These are phyloP conservation scores for Coccyzus lansbergi DNA, from an alignment of 2,797 vertebrate species.

Conservation along the genomic window DNA sequence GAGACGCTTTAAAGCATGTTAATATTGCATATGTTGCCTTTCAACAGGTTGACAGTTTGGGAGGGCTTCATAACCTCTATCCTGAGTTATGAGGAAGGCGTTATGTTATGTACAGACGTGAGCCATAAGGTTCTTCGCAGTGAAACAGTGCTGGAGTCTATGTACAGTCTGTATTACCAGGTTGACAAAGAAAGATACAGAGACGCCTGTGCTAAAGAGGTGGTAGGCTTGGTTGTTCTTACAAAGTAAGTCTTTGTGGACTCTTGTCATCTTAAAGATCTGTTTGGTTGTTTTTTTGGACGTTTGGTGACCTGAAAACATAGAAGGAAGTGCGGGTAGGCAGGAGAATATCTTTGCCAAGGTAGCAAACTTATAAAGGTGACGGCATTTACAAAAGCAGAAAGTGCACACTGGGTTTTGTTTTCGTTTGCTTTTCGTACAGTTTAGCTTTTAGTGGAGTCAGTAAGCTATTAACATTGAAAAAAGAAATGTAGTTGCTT, in stretches of 20 bases:
- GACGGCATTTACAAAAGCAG: not conserved
- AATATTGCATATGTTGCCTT: not conserved
- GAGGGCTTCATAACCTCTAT: slow-evolving; percentile 90
- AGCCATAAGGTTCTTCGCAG: slow-evolving; percentile 94
- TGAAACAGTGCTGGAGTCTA: slow-evolving; percentile 91
- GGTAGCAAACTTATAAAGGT: not conserved
- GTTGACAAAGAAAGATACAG: slow-evolving; percentile 81
- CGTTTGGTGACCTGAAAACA: not conserved
- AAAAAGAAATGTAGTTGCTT: not conserved
- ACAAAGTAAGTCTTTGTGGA: slow-evolving; percentile 84
- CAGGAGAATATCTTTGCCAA: not conserved
- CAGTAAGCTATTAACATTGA: not conserved
- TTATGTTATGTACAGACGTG: slow-evolving; percentile 93
- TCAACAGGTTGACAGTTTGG: slow-evolving; percentile 90
- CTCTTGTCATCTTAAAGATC: not conserved
- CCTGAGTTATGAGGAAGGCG: slow-evolving; percentile 87
- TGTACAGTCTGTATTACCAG: slow-evolving; percentile 82
- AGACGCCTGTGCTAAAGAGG: slow-evolving; percentile 88
- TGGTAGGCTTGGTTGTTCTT: slow-evolving; percentile 90
- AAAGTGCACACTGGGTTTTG: not conserved
- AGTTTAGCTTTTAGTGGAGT: not conserved
- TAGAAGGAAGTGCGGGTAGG: not conserved
- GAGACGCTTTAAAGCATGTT: not conserved
- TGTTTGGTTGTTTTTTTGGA: not conserved
- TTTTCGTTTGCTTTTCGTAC: not conserved